Evolutionary conservation across 2,888 invertebrate genomes (phyloP).

Genomic region (Hipparchia semele): DNA sequence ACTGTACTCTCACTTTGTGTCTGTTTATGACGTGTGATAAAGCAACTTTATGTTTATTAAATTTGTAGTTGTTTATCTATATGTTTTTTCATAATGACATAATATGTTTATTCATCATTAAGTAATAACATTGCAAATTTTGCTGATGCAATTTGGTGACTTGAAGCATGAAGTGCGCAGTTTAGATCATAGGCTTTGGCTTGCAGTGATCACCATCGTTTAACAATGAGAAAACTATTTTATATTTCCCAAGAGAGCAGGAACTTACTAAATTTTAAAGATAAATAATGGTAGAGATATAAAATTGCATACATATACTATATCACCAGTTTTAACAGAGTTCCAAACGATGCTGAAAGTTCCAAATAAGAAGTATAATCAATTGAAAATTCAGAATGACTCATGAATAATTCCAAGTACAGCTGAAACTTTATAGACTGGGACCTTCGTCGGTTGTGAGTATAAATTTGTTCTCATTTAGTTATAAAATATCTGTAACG

Average conservation of each 20-base stretch:
- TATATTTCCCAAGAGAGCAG: not conserved
- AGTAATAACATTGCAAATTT: too few species aligned
- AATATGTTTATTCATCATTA: too few species aligned
- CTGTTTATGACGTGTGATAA: slow-evolving; percentile 3
- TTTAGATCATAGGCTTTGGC: too few species aligned
- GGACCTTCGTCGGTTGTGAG: slow-evolving; percentile 30
- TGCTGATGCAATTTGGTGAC: too few species aligned
- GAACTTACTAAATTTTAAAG: not conserved
- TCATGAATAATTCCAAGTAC: slow-evolving; percentile 68
- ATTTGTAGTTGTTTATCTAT: not conserved
- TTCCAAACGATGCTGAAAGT: slow-evolving; percentile 1
- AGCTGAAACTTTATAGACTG: slow-evolving; percentile 51
- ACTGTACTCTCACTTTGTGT: slow-evolving; percentile 8
- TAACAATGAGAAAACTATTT: not conserved
- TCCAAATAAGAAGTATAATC: slow-evolving; percentile 60
- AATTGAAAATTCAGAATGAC: slow-evolving; percentile 63
- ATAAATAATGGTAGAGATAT: not conserved
- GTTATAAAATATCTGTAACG: slow-evolving; percentile 19
- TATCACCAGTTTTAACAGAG: not conserved
- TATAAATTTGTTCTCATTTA: slow-evolving; percentile 14
- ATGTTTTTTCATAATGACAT: too few species aligned
- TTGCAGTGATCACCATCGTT: too few species aligned
- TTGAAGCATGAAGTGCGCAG: too few species aligned
- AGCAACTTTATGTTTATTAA: not conserved
- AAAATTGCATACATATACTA: not conserved